These are phyloP conservation scores for Pelagia noctiluca DNA, from an alignment of 30 jellyfish, hydroid and myxozoan genomes.

Conservation along the genomic window DNA sequence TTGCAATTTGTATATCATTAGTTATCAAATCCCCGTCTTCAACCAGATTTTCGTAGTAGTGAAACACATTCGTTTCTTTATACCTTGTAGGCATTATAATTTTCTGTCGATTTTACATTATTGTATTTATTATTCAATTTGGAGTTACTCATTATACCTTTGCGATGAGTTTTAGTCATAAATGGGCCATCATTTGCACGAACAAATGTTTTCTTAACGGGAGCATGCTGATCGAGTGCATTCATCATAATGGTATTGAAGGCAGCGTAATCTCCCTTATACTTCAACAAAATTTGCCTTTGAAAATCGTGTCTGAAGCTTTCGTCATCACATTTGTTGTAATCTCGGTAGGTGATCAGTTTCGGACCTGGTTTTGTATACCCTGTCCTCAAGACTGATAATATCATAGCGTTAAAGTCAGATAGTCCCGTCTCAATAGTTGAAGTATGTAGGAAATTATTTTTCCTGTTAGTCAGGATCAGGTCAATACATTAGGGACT, in stretches of 20 bases:
- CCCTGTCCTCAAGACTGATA: constrained; percentile 15
- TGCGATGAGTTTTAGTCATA: too few species aligned
- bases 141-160: too few species aligned
- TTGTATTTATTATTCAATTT: too few species aligned
- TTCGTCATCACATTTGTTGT: constrained; percentile 7
- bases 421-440: constrained; percentile 59
- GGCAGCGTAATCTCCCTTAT: neutral
- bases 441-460: constrained; percentile 12
- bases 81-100: neutral
- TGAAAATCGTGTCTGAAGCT: neutral
- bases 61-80: neutral
- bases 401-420: constrained; percentile 46
- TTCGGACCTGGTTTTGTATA: constrained; percentile 40
- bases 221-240: constrained; percentile 1
- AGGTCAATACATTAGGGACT: constrained; percentile 47
- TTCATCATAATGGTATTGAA: neutral
- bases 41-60: neutral
- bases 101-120: neutral
- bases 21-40: too few species aligned
- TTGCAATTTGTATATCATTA: neutral
- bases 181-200: too few species aligned
- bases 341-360: constrained; percentile 1
- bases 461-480: constrained; percentile 41
- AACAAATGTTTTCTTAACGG: neutral
- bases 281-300: neutral